phyloP scores from a whole-genome alignment of 2,797 vertebrate species.

The Gobionotothen gibberifrons region DNA sequence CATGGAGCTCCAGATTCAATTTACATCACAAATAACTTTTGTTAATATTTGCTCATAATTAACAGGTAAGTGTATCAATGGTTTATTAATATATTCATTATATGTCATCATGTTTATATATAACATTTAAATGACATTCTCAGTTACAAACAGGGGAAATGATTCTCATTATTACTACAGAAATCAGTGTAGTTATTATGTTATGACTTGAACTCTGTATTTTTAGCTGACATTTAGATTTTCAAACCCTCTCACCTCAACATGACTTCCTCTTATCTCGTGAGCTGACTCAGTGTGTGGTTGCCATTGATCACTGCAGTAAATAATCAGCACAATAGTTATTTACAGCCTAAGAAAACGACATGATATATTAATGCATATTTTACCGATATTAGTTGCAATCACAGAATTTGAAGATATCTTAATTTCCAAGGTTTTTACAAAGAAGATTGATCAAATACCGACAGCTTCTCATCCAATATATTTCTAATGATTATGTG shows the following conservation, averaged over 20 bases:
- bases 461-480: neutral
- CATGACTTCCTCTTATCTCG: constrained; percentile 28
- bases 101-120: too few species aligned
- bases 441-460: neutral
- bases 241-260: constrained; percentile 20
- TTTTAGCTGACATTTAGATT: constrained; percentile 13
- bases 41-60: neutral
- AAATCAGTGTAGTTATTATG: neutral
- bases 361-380: neutral
- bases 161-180: neutral
- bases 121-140: neutral
- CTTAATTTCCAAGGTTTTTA: neutral
- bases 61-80: neutral
- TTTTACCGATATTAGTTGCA: neutral
- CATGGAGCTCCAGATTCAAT: neutral
- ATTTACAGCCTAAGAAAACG: neutral
- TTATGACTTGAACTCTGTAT: neutral
- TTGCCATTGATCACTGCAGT: constrained; percentile 1
- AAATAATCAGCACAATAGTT: constrained; percentile 12
- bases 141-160: neutral
- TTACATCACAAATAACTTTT: neutral
- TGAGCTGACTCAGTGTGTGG: constrained; percentile 16
- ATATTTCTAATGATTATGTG: neutral
- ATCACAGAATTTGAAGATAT: neutral
- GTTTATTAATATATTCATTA: neutral